Conservation (phyloP, 2,113 vertebrate genomes). For the Bubalus kerabau region DNA sequence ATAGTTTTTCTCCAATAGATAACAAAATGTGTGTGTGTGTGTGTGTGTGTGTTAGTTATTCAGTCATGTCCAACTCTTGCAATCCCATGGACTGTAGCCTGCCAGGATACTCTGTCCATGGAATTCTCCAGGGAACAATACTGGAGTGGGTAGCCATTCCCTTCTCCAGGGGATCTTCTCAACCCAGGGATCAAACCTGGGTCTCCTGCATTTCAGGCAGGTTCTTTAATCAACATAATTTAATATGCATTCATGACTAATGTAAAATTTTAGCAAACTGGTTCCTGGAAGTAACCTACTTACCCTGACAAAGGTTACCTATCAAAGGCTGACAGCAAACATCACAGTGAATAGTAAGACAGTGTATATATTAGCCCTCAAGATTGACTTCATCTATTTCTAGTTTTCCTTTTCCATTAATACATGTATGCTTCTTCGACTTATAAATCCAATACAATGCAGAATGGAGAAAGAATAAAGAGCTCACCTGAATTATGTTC, state of each 20-base stretch:
- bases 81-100: neutral
- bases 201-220: neutral
- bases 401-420: neutral
- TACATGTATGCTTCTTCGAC: neutral
- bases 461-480: neutral
- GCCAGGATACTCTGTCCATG: neutral
- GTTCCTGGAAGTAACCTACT: neutral
- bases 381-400: neutral
- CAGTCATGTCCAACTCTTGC: neutral
- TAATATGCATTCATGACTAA: neutral
- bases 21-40: neutral
- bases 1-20: neutral
- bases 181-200: neutral
- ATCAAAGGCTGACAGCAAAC: neutral
- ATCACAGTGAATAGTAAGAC: neutral
- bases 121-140: neutral
- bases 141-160: neutral
- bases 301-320: neutral
- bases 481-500: conserved; percentile 10
- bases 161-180: neutral
- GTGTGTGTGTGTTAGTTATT: neutral
- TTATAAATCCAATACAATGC: neutral
- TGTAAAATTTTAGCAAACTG: neutral
- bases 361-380: neutral
- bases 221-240: neutral